Evolutionary conservation across 2,797 vertebrate species (phyloP).

Genomic region (Erethizon dorsatum): DNA sequence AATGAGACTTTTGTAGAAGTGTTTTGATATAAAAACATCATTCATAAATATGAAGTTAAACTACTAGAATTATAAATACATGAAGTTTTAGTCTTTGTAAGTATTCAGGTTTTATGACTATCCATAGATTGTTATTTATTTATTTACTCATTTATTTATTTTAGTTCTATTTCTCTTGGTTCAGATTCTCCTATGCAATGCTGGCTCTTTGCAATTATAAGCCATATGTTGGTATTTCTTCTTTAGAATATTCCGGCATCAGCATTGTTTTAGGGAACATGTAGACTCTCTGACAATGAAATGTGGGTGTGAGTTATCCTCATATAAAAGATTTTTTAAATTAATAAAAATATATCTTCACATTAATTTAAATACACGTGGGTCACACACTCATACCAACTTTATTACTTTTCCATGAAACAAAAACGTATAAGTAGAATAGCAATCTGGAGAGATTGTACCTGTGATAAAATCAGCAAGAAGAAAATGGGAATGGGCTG

Average conservation of each 20-base stretch:
- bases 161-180: background rate
- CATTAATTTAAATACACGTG: constrained; percentile 43
- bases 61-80: background rate
- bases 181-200: background rate
- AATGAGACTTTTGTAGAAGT: constrained; percentile 11
- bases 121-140: background rate
- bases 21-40: constrained; percentile 16
- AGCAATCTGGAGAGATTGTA: background rate
- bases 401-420: constrained; percentile 34
- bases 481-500: background rate
- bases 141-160: background rate
- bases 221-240: background rate
- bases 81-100: background rate
- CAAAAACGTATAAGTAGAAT: background rate
- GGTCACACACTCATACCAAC: background rate
- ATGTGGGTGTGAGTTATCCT: constrained; percentile 45
- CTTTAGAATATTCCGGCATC: background rate
- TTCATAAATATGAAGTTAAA: constrained; percentile 23
- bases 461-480: background rate
- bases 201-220: background rate
- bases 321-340: constrained; percentile 41
- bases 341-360: constrained; percentile 55
- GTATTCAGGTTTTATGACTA: background rate
- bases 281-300: background rate
- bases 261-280: background rate